Evolutionary conservation across 2,113 vertebrate species (phyloP).

Genomic region (Anhinga anhinga): DNA sequence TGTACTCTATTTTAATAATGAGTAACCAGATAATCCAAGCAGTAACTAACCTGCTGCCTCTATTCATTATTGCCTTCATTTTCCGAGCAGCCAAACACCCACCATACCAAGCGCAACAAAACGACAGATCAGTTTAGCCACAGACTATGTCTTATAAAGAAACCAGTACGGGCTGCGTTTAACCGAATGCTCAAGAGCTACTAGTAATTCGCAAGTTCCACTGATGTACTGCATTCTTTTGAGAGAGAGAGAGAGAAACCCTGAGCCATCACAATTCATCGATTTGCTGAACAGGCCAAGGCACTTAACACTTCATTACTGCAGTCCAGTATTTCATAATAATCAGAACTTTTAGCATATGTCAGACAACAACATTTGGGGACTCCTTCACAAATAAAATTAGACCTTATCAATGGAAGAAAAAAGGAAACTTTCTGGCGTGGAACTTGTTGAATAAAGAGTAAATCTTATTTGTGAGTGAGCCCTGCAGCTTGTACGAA

Average conservation of each 20-base stretch:
- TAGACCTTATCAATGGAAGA: neutral
- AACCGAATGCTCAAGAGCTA: neutral
- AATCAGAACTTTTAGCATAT: neutral
- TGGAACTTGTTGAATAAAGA: conserved; percentile 52
- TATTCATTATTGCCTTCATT: neutral
- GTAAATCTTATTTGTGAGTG: neutral
- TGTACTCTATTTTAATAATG: neutral
- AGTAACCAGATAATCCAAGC: neutral
- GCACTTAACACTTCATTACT: conserved; percentile 41
- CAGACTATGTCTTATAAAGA: neutral
- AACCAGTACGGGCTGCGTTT: neutral
- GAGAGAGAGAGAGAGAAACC: conserved; percentile 21
- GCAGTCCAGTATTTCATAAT: conserved; percentile 4
- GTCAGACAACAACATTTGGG: neutral
- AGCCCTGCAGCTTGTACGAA: neutral
- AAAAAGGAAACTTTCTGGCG: conserved; percentile 31
- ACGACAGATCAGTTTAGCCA: neutral
- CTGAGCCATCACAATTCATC: conserved; percentile 41
- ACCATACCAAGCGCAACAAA: neutral
- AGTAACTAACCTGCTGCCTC: neutral
- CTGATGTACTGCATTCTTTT: neutral
- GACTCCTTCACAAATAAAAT: neutral
- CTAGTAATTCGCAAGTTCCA: neutral
- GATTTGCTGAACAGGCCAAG: conserved; percentile 47
- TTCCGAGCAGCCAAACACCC: neutral